Conservation (phyloP, 2,797 vertebrate species). For the Eupleurogrammus muticus region DNA sequence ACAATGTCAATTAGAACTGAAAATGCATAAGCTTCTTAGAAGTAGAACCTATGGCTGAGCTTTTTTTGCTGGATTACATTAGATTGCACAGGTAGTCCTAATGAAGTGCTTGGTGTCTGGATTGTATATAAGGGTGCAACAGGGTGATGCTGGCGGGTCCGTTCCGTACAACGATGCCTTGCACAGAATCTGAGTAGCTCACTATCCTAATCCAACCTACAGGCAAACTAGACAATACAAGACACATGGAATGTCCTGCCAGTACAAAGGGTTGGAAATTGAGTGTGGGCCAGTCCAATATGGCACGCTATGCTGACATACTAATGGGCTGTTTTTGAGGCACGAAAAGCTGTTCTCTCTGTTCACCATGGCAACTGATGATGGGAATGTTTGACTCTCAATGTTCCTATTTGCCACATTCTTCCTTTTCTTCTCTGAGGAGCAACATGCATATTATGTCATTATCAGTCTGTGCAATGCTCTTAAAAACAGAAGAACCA, state of each 20-base stretch:
- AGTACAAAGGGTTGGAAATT: conserved; percentile 49
- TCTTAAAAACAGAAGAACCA: neutral
- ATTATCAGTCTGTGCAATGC: neutral
- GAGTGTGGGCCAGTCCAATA: conserved; percentile 43
- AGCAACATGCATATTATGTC: conserved; percentile 27
- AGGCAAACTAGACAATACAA: conserved; percentile 16
- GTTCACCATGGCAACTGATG: conserved; percentile 72
- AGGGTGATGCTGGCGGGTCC: neutral
- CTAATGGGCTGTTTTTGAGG: conserved; percentile 64
- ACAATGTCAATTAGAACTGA: too few species aligned
- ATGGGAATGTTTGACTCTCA: conserved; percentile 63
- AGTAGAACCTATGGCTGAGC: too few species aligned
- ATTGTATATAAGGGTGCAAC: neutral
- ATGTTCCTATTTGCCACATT: conserved; percentile 36
- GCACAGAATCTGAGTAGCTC: neutral
- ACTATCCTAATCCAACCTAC: conserved; percentile 1
- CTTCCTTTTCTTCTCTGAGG: conserved; percentile 40
- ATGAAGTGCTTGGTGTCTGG: neutral
- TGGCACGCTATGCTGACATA: conserved; percentile 37
- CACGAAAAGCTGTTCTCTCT: conserved; percentile 48
- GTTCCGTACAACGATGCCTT: neutral
- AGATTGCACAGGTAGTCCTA: neutral
- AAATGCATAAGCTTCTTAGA: too few species aligned
- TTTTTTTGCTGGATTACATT: too few species aligned
- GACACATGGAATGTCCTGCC: conserved; percentile 32